Evolutionary conservation across 2,888 invertebrate genomes (phyloP).

Genomic region (Neoaliturus tenellus): DNA sequence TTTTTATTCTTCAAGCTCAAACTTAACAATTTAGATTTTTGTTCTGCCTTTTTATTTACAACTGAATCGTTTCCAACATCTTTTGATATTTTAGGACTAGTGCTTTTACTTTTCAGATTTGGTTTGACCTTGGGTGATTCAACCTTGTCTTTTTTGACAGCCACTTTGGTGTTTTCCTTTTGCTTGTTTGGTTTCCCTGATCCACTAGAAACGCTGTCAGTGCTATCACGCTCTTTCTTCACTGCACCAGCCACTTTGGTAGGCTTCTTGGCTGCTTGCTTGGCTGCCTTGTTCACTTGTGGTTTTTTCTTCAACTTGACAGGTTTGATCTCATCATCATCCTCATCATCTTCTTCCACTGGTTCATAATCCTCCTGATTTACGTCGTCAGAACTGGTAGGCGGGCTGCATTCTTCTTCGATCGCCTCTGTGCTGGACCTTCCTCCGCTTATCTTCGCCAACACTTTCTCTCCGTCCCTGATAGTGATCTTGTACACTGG

Average conservation of each 20-base stretch:
- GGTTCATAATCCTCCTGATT: constrained; percentile 28
- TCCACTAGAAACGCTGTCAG: constrained; percentile 38
- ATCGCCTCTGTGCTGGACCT: constrained; percentile 53
- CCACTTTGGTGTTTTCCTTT: constrained; percentile 7
- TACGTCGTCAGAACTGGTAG: constrained; percentile 5
- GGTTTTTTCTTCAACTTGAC: constrained; percentile 50
- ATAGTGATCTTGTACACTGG: constrained; percentile 80
- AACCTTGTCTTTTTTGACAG: constrained; percentile 20
- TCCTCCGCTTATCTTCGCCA: constrained; percentile 75
- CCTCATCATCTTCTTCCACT: not conserved
- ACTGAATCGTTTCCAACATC: constrained; percentile 51
- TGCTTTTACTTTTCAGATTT: not conserved
- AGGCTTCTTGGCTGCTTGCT: constrained; percentile 23
- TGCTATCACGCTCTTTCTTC: constrained; percentile 44
- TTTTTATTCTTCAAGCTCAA: constrained; percentile 64
- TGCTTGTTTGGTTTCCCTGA: constrained; percentile 4
- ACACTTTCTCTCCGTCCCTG: constrained; percentile 83
- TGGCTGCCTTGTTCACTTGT: not conserved
- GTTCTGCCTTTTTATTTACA: constrained; percentile 47
- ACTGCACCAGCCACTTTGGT: not conserved
- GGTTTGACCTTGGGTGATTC: constrained; percentile 10
- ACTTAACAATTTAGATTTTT: constrained; percentile 64
- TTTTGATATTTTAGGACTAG: not conserved
- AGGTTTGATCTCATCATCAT: constrained; percentile 50
- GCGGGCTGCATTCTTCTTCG: constrained; percentile 6